Evolutionary conservation across 2,113 vertebrate species (phyloP).

Genomic region (Phalacrocorax carbo): DNA sequence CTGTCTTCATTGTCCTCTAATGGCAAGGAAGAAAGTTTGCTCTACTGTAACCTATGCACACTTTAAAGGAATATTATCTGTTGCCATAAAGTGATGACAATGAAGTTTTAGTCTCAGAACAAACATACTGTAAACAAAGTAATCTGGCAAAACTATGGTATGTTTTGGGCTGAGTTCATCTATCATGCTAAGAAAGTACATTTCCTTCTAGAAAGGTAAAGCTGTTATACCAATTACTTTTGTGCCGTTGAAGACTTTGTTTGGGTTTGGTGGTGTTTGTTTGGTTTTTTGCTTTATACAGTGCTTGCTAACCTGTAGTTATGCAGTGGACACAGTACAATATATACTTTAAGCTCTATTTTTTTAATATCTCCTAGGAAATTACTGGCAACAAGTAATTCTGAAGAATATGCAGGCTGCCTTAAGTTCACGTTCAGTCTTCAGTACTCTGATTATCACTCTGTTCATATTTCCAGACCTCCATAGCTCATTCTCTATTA

Average conservation of each 20-base stretch:
- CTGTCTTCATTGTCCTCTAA: background rate
- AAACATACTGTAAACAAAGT: background rate
- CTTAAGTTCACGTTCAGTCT: background rate
- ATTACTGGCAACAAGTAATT: background rate
- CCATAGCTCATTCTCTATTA: background rate
- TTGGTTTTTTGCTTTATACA: background rate
- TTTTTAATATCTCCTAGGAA: background rate
- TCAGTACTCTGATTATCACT: background rate
- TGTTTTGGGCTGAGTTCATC: background rate
- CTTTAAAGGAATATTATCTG: background rate
- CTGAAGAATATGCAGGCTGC: background rate
- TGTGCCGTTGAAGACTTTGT: background rate
- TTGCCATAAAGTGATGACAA: background rate
- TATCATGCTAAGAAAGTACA: accelerated
- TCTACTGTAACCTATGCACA: background rate
- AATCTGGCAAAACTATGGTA: background rate
- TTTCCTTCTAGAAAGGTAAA: background rate
- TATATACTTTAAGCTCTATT: background rate
- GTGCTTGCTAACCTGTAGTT: background rate
- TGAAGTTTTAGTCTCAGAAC: background rate
- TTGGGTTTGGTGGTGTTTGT: background rate
- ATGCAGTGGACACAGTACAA: background rate
- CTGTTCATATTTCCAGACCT: background rate
- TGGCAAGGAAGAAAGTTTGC: background rate
- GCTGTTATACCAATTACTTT: background rate